Evolutionary conservation across 1,140 invertebrate genomes (phyloP), one percentile per base, ranked within the genome.

Genomic region (Neelides sp.): DNA sequence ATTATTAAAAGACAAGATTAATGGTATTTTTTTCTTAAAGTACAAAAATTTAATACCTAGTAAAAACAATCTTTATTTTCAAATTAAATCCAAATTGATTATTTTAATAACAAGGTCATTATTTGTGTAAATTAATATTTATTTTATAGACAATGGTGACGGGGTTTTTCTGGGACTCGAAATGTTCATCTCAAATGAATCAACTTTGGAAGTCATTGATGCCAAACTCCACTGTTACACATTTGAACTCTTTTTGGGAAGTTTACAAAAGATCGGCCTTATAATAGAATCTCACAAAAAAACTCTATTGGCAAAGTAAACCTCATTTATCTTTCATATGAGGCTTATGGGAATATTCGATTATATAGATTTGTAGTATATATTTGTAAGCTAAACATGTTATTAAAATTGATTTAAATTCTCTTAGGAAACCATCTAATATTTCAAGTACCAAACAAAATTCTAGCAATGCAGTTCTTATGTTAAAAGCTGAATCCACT

Each of bases 141-240:
- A 13, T 28, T 24, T 50, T 54, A 23, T 19, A 51, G 50, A 46
- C 41, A 34, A 27, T 4, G 30, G 32, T 12, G 47, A 54, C 10
- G 49, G 49, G 24, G 36, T 56, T 24, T n/a, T 36, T 2, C 55
- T 48, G 23, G 61, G 58, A 19, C 75, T 95, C 57, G 83, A 93
- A 64, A 70, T 83, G 36, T 66, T 93, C 7, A 66, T 92, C 0
- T 78, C 84, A 62, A 84, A 83, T 62, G 80, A 78, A 35, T 81
- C 89, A 1, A 66, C 93, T 4, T 66, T 95, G 3, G 90, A 95
- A 71, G 77, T 87, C 44, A 80, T 91, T 67, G 90, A 95, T 66
- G 78, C 80, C 0, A 86, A 86, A 57, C 85, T 82, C 63, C 83
- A 80, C 36, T 91, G 85, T 65, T 92, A 91, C 58, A 83, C 80